A percentile compares a stretch with the other conserved stretches of the same genome.
Conservation (phyloP, 2,113 vertebrate genomes). For the Pogonocichla stellata region DNA sequence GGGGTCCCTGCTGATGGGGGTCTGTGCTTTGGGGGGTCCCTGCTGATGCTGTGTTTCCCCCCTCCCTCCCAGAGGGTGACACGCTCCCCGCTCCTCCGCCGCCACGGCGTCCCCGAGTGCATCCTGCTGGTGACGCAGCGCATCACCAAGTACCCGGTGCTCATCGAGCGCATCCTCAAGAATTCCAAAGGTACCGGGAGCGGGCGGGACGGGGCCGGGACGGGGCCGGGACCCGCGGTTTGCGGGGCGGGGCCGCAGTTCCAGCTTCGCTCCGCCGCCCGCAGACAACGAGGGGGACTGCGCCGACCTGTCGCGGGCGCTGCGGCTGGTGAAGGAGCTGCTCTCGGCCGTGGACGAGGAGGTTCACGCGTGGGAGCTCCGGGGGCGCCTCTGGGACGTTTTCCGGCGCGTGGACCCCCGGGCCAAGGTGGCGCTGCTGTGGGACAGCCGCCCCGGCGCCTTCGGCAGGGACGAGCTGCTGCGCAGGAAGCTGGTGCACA, state of each 20-base stretch:
- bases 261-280: accelerated
- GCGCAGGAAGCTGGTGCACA: conserved; percentile 83
- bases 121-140: conserved; percentile 92
- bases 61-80: conserved; percentile 75
- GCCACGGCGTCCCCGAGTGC: conserved; percentile 92
- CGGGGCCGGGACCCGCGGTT: too few relatives aligned
- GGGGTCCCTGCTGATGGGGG: too few relatives aligned
- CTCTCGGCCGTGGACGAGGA: conserved; percentile 85
- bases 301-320: conserved; percentile 70
- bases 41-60: background rate
- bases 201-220: background rate
- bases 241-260: accelerated
- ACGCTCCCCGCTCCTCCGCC: conserved; percentile 80
- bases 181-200: conserved; percentile 82
- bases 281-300: conserved; percentile 84
- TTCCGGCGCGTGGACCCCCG: conserved; percentile 81
- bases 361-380: conserved; percentile 84
- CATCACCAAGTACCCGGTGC: conserved; percentile 93
- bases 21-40: background rate
- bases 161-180: conserved; percentile 87
- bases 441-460: conserved; percentile 69
- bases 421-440: conserved; percentile 69
- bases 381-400: conserved; percentile 85
- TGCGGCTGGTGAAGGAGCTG: conserved; percentile 81
- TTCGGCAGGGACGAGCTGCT: conserved; percentile 85